Evolutionary conservation across 2,113 vertebrate species (phyloP), one percentile per base, ranked within the genome.

Genomic region (Apus apus): DNA sequence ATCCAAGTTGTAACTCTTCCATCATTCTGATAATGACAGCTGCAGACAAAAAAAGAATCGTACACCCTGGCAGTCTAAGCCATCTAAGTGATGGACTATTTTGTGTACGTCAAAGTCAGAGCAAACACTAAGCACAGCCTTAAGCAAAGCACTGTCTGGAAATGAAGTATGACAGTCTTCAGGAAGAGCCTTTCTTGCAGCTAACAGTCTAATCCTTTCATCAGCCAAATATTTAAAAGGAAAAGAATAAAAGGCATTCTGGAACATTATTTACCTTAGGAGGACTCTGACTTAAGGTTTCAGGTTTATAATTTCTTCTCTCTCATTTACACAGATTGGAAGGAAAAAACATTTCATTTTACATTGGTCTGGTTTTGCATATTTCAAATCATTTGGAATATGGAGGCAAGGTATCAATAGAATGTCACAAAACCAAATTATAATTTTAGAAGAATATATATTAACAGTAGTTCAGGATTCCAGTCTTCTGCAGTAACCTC

Each of bases 21-120:
- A 92, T 97, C 90, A 70, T 60, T 92, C 71, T 86, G 46, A 60
- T 29, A 70, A 93, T 85, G 90, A 94, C 96, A 97, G 85, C 64
- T 86, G 68, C 72, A 93, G 92, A 86, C 75, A 88, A 66, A 94
- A 91, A 66, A 56, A 90, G 45, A 91, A 82, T 78, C 40, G 32
- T 38, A 80, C 0, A 0, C 38, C 67, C 53, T 1, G 3, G 23
- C 29, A 62, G 43, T 10, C 67, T 60, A 83, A 87, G 56, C 46
- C 85, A 83, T 32, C 54, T 58, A 51, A 90, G 48, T 88, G 71
- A 64, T 29, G 60, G 51, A 73, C 51, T 66, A 23, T 56, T 82
- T 56, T 66, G 85, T 62, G n/a, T 70, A 18, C 7, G 58, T 50
- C 75, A 50, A 88, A 94, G 70, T 38, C 90, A 85, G 67, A 80